These are phyloP conservation scores for Bradypus variegatus DNA, from an alignment of 2,797 vertebrate species.

Conservation along the genomic window DNA sequence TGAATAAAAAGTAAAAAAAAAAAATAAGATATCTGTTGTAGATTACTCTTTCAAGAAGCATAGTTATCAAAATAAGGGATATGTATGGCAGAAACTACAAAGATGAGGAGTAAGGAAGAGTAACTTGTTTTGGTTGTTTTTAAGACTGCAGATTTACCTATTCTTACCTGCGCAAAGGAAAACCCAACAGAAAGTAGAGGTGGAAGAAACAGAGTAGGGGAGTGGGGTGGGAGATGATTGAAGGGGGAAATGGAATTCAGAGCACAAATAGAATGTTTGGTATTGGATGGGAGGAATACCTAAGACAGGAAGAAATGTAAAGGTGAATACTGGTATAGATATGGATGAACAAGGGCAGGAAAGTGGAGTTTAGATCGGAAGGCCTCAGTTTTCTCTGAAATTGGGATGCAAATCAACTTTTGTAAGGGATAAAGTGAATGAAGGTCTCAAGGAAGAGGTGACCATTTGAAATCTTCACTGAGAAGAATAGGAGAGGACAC, in stretches of 20 bases:
- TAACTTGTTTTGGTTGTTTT: background rate
- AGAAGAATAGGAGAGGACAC: background rate
- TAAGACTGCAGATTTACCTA: background rate
- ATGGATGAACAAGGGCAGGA: background rate
- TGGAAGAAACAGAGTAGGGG: background rate
- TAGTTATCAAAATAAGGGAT: background rate
- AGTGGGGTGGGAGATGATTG: background rate
- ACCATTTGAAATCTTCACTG: background rate
- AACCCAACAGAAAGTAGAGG: background rate
- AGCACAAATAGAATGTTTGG: background rate
- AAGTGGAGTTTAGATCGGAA: background rate
- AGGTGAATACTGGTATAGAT: background rate
- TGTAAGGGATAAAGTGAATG: background rate
- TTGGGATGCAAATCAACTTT: background rate
- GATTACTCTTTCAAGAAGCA: background rate
- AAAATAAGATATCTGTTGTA: background rate
- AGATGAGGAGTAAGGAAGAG: background rate
- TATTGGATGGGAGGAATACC: background rate
- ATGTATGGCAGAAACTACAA: background rate
- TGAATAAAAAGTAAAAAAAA: background rate
- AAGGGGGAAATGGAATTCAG: background rate
- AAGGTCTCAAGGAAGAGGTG: background rate
- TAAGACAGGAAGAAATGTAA: background rate
- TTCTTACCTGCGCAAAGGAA: conserved; percentile 18
- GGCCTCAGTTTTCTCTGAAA: background rate